These are phyloP conservation scores for Ophiodon elongatus DNA, from an alignment of 2,113 vertebrate species.

Conservation along the genomic window DNA sequence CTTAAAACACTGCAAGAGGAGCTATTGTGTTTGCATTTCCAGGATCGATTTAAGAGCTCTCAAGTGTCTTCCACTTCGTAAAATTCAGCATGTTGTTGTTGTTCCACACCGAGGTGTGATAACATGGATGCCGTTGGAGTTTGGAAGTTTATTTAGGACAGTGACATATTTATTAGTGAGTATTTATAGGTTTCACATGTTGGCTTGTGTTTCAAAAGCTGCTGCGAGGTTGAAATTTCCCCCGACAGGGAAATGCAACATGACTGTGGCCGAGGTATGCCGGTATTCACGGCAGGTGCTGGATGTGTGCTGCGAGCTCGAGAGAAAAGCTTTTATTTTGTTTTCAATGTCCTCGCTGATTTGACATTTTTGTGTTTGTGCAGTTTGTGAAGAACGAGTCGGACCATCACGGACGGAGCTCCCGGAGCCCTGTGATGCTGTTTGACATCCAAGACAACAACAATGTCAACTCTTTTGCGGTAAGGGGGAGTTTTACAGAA, in stretches of 20 bases:
- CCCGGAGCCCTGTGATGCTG: slow-evolving; percentile 85
- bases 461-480: slow-evolving; percentile 86
- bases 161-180: slow-evolving; percentile 44
- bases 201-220: slow-evolving; percentile 33
- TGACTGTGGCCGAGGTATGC: not conserved
- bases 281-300: slow-evolving; percentile 22
- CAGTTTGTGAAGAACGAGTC: slow-evolving; percentile 82
- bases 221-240: slow-evolving; percentile 25
- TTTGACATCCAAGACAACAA: slow-evolving; percentile 86
- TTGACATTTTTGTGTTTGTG: slow-evolving; percentile 39
- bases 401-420: slow-evolving; percentile 80
- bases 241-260: slow-evolving; percentile 8
- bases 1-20: slow-evolving; percentile 2
- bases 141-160: slow-evolving; percentile 32
- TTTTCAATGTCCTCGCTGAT: not conserved
- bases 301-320: not conserved
- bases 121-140: slow-evolving; percentile 18
- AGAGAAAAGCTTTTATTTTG: not conserved
- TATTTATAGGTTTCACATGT: slow-evolving; percentile 52
- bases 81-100: slow-evolving; percentile 54
- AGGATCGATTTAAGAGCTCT: slow-evolving; percentile 13
- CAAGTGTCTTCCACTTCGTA: slow-evolving; percentile 10
- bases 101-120: slow-evolving; percentile 31
- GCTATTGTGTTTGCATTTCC: slow-evolving; percentile 9
- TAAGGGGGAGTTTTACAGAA: slow-evolving; percentile 72